Base-by-base conservation (phyloP, 2,888 invertebrate species). In the Machimus rusticus region DNA sequence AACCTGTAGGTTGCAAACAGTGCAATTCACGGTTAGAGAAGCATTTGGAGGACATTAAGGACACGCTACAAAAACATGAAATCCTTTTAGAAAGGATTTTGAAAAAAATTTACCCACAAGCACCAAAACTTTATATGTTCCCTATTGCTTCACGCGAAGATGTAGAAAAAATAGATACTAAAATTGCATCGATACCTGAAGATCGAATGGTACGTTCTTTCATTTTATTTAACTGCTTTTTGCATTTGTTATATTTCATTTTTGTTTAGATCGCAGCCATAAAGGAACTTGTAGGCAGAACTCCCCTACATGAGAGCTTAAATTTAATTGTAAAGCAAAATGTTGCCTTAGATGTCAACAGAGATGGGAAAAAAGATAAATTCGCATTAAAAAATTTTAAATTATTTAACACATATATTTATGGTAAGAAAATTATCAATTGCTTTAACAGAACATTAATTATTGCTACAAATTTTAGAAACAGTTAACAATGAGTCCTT, bases 381-480 rank as follows among this genome's bases (percentile, higher is more conserved):
- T 5, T 51, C 5, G 5, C 39, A 16, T 14, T 79, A 8, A 79
- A 46, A 43, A 79, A 19, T 79, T 43, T 79, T 0, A 43, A 43
- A 79, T 46, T 79, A 43, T 79, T 79, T 23, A 46, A 46, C 9
- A 46, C 46, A 2, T 28, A 79, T n/a, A 23, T 79, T 46, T 79
- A 79, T 16, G 51, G 79, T 79, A 46, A 79, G 39, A 34, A 77
- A 34, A 34, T 77, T 77, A 77, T 77, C 37, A 31, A 77, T 77
- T 77, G 5, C 37, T 77, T 77, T 37, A 77, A 77, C 77, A n/a
- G 77, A 37, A 77, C 37, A 77, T 28, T 77, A 77, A 77, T 74
- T 74, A 31, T 74, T 74, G 28, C 2, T 74, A 77, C n/a, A 37
- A 37, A 37, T 77, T 39, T 37, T 77, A 77, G 77, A 77, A 77